These are phyloP conservation scores for Pocillopora meandrina DNA, from an alignment of 92 coral and sea anemone species.

Conservation along the genomic window DNA sequence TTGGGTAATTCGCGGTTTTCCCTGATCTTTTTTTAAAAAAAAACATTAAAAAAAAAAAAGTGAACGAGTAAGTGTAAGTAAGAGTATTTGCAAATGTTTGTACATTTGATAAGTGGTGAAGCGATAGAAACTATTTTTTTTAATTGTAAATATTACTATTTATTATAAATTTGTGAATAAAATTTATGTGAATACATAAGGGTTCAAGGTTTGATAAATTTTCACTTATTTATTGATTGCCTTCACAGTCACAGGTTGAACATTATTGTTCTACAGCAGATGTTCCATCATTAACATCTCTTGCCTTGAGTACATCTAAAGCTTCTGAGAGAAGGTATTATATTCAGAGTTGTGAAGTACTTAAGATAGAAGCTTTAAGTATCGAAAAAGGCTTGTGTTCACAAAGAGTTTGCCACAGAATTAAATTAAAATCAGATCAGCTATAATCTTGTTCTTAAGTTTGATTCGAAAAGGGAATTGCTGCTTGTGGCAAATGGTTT, in stretches of 20 bases:
- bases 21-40: not conserved
- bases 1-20: not conserved
- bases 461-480: not conserved
- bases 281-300: slow-evolving; percentile 11
- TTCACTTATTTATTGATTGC: slow-evolving; percentile 26
- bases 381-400: not conserved
- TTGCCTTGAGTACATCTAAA: slow-evolving; percentile 20
- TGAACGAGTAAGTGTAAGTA: not conserved
- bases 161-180: slow-evolving; percentile 37
- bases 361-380: not conserved
- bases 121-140: not conserved
- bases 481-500: too few species aligned
- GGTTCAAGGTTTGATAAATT: not conserved
- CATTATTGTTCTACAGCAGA: slow-evolving; percentile 20
- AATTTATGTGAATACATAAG: not conserved
- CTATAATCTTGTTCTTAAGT: too few species aligned
- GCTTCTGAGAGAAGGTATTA: slow-evolving; percentile 33
- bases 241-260: slow-evolving; percentile 36
- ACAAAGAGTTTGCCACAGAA: too few species aligned
- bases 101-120: not conserved
- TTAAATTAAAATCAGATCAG: too few species aligned
- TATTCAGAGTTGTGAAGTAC: not conserved
- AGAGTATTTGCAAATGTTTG: not conserved
- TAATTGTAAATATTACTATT: slow-evolving; percentile 10
- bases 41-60: not conserved